Base-by-base conservation (phyloP, 2,888 invertebrate genomes). In the Eremobia ochroleuca region DNA sequence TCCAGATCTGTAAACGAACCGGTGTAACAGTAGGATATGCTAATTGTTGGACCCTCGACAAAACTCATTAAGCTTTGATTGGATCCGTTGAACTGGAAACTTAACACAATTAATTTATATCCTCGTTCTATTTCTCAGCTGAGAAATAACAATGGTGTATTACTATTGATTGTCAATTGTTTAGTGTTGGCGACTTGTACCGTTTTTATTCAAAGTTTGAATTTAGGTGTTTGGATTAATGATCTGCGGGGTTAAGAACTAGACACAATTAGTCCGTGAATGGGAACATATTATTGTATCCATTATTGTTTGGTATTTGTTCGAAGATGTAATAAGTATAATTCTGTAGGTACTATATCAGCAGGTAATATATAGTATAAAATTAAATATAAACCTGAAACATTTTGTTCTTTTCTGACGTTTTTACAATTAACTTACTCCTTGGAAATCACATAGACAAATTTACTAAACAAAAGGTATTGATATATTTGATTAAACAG, bases 31-130 rank as follows among this genome's bases (percentile, higher is more conserved):
- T 59, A 62, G 43, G 18, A 66, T 82, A 34, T 58, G 11, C 25
- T 25, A 77, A 77, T 70, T 68, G 34, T 15, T n/a, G 6, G n/a
- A 11, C 13, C 46, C 28, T 65, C 37, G 21, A 28, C 34, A 34
- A 55, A 15, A 46, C 25, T 69, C 31, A 21, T 59, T 58, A 25
- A 58, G 40, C 61, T 72, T 40, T 66, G 77, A 86, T 77, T 77
- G 69, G 52, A 86, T 2, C 65, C 86, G 66, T 73, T 83, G 65
- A 86, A 15, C 37, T 67, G 78, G 4, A 76, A 62, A 62, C 18
- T 61, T 49, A 40, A 85, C 55, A 61, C 52, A 82, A 82, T 82
- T 85, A 72, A 49, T 61, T 70, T 40, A 28, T 68, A 40, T 34
- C 49, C 15, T 74, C 21, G 34, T 62, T 13, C 15, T 52, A 25